Evolutionary conservation across 2,888 invertebrate species (phyloP), one percentile per base, ranked within the genome.

Genomic region (Willowsia nigromaculata): DNA sequence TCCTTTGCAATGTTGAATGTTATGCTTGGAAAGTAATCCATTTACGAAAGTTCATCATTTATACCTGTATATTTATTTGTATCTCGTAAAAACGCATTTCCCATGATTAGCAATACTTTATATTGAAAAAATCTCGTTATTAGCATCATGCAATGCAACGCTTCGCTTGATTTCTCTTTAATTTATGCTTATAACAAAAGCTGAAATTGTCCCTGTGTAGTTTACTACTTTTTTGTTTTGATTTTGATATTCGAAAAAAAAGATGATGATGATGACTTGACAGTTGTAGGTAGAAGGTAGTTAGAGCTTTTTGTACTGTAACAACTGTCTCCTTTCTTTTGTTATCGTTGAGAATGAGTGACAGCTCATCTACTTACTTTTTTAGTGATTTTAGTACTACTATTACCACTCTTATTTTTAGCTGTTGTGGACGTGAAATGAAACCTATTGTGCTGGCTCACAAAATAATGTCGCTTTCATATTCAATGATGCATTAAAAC

Each of bases 401-500:
- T 5, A 62, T 0, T 7, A 30, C 25, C 25, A 43, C 43, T 40
- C 25, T 37, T 68, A 40, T 68, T 40, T 68, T 71, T 71, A 25
- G 30, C 37, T 68, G n/a, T 68, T 59, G 22, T 25, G 0, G 11
- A 25, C 11, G 13, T 6, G 11, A 59, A 59, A 68, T n/a, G 33
- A 27, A 65, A 33, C n/a, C n/a, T n/a, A n/a, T n/a, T n/a, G n/a
- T n/a, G n/a, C n/a, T n/a, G n/a, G n/a, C n/a, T n/a, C n/a, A n/a
- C n/a, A 37, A 68, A 47, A 74, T 25, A 43, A 74, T 47, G 74
- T 47, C 76, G 33, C 76, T 78, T 78, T 53, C 76, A 18, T 53
- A 53, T 78, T 53, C 50, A 78, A 78, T 78, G 30, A 78, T 53
- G 76, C 76, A 53, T 78, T 33, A 78, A 78, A 33, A 50, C 1